Conservation (phyloP, 2,797 vertebrate genomes). For the Chaenodraco wilsoni region DNA sequence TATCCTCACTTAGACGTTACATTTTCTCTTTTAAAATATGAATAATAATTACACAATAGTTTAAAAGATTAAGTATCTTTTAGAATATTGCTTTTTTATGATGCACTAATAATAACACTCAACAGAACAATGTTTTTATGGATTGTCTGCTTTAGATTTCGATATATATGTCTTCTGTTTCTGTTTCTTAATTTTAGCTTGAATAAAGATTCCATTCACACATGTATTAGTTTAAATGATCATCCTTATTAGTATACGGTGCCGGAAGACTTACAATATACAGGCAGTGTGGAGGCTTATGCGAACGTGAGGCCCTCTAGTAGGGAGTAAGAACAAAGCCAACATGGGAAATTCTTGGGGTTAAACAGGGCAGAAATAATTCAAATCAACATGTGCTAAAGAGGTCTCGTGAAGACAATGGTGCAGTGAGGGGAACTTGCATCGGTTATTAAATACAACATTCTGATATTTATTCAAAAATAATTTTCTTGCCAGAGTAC, state of each 20-base stretch:
- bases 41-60: constrained; percentile 17
- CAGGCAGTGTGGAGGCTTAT: background rate
- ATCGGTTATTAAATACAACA: background rate
- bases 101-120: background rate
- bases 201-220: constrained; percentile 45
- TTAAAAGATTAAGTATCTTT: background rate
- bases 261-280: background rate
- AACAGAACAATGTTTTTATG: background rate
- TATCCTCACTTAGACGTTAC: background rate
- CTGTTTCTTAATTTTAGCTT: constrained; percentile 26
- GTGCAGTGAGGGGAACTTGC: no score
- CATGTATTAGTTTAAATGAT: background rate
- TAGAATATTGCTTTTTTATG: background rate
- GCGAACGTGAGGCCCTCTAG: background rate
- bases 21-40: constrained; percentile 18
- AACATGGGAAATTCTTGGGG: constrained; percentile 52
- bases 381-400: constrained; percentile 31
- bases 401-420: constrained; percentile 5
- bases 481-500: background rate
- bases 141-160: no score
- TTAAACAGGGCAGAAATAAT: constrained; percentile 65
- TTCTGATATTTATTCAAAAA: background rate
- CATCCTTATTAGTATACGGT: background rate
- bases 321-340: constrained; percentile 35
- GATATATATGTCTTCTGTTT: no score